Percentiles rank a stretch among this genome's conserved stretches.
phyloP scores from a whole-genome alignment of 35 echinoderm and acorn worm species.

The Diadema setosum region DNA sequence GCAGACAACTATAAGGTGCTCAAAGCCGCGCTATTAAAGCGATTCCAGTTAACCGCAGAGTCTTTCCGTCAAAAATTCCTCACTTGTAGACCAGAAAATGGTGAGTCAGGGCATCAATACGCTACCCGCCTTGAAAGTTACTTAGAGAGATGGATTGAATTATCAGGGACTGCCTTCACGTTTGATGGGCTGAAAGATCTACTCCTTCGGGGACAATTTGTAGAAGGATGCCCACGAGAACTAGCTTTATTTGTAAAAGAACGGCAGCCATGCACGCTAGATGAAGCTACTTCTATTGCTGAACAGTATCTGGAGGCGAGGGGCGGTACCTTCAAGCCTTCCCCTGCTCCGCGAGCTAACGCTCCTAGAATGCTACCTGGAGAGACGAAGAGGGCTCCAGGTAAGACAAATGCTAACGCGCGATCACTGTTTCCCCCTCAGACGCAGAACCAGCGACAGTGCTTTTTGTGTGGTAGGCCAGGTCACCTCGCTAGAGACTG shows the following conservation, averaged over 20 bases:
- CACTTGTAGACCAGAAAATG: not conserved
- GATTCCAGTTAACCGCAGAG: constrained; percentile 23
- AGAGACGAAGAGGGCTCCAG: too few relatives aligned
- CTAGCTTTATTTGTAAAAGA: not conserved
- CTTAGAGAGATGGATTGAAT: not conserved
- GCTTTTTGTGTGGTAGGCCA: not conserved
- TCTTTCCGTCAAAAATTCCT: constrained; percentile 27
- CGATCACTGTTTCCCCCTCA: not conserved
- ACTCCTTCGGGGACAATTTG: constrained; percentile 25
- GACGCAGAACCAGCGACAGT: not conserved
- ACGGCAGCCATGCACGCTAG: not conserved
- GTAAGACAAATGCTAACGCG: not conserved
- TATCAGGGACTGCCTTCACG: not conserved
- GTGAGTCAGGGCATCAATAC: not conserved
- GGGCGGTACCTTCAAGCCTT: not conserved
- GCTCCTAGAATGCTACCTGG: too few relatives aligned
- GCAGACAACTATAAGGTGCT: constrained; percentile 10
- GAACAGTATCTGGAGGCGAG: constrained; percentile 30
- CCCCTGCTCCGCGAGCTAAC: not conserved
- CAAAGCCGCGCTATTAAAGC: constrained; percentile 15
- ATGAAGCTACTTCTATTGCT: not conserved
- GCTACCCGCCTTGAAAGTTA: not conserved
- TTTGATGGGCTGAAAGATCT: not conserved
- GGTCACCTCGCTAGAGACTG: not conserved
- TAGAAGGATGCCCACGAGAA: not conserved